These are phyloP conservation scores for Eumeta japonica DNA, from an alignment of 1,140 invertebrate species.

Conservation along the genomic window DNA sequence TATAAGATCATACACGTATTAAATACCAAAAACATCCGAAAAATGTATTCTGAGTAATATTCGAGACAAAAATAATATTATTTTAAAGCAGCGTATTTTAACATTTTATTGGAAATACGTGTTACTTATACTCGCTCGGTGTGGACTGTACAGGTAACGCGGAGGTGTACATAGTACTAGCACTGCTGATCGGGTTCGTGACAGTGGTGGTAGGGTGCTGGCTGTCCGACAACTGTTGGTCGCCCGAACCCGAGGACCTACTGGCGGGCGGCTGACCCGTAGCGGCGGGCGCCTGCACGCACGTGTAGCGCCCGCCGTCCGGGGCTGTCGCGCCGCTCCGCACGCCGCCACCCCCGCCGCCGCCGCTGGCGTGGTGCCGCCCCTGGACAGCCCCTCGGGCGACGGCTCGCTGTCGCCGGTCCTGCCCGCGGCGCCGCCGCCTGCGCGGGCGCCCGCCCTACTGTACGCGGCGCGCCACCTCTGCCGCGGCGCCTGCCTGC, in stretches of 20 bases:
- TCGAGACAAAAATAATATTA: too few species aligned
- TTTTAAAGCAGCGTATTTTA: too few species aligned
- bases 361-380: too few species aligned
- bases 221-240: constrained; percentile 75
- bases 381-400: constrained; percentile 24
- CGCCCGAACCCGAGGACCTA: constrained; percentile 67
- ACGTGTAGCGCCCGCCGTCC: constrained; percentile 54
- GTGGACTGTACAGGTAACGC: constrained; percentile 61
- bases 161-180: constrained; percentile 70
- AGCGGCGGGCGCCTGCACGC: constrained; percentile 56
- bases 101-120: not conserved
- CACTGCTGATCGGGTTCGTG: constrained; percentile 67
- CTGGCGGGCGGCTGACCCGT: constrained; percentile 66
- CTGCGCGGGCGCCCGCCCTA: constrained; percentile 28
- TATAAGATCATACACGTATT: too few species aligned
- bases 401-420: constrained; percentile 38
- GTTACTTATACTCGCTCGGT: not conserved
- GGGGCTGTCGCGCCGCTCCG: constrained; percentile 24
- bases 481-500: constrained; percentile 34
- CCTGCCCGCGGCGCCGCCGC: constrained; percentile 26
- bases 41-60: too few species aligned
- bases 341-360: constrained; percentile 36
- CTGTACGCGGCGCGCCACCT: constrained; percentile 37
- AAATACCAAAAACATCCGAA: too few species aligned
- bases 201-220: constrained; percentile 72